Evolutionary conservation across 2,888 invertebrate genomes (phyloP).

Genomic region (Trichopoda pennipes): DNA sequence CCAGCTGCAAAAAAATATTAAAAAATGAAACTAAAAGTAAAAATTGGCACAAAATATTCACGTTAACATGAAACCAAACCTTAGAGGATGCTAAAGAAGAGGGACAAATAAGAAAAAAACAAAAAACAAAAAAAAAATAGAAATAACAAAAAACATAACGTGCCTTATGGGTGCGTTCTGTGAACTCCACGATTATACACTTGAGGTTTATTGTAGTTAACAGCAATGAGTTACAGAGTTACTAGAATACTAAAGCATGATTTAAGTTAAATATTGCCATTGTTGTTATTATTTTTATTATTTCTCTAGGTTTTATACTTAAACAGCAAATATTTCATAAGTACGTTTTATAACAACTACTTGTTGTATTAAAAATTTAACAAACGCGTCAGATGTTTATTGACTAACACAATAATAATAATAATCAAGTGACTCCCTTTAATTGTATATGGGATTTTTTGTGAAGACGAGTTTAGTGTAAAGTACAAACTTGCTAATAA

Average conservation of each 20-base stretch:
- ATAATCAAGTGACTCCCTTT: constrained; percentile 30
- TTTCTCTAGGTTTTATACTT: constrained; percentile 24
- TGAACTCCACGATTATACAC: constrained; percentile 80
- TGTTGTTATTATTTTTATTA: neutral
- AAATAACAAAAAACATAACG: constrained; percentile 50
- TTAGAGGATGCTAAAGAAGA: constrained; percentile 53
- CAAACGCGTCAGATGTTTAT: constrained; percentile 50
- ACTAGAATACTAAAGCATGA: constrained; percentile 49
- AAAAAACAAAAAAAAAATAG: neutral
- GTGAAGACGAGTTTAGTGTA: constrained; percentile 29
- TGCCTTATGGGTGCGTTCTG: constrained; percentile 81
- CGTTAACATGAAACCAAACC: constrained; percentile 55
- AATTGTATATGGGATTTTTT: neutral
- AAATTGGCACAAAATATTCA: constrained; percentile 56
- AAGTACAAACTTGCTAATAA: constrained; percentile 25
- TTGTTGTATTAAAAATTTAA: constrained; percentile 15
- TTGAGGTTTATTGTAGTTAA: constrained; percentile 1
- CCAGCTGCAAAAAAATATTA: neutral
- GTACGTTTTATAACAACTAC: constrained; percentile 30
- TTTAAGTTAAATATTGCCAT: constrained; percentile 27
- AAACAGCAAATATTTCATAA: constrained; percentile 48
- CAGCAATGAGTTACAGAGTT: constrained; percentile 6
- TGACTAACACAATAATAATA: constrained; percentile 32
- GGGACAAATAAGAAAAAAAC: constrained; percentile 15
- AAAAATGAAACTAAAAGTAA: constrained; percentile 26